phyloP scores from a whole-genome alignment of 1,140 invertebrate species.

The Odontomachus brunneus region DNA sequence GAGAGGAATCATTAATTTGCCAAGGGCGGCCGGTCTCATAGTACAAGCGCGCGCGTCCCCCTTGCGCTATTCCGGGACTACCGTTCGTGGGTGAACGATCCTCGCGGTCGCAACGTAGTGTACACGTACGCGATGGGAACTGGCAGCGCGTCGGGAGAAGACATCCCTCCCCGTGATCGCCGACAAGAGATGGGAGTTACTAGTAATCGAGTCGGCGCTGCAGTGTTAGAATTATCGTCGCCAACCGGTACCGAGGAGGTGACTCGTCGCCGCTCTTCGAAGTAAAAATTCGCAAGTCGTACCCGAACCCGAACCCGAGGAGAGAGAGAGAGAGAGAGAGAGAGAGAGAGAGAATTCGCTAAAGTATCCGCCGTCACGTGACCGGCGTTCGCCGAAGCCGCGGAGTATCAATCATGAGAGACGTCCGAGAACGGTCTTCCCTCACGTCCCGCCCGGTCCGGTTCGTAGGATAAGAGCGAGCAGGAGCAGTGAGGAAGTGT shows the following conservation, averaged over 20 bases:
- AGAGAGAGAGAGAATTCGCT: not conserved
- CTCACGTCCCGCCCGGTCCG: not conserved
- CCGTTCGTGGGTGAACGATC: constrained; percentile 32
- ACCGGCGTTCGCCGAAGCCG: constrained; percentile 10
- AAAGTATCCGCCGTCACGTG: constrained; percentile 15
- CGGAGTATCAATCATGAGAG: constrained; percentile 40
- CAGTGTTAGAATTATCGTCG: not conserved
- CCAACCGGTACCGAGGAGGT: no score
- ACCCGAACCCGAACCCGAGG: not conserved
- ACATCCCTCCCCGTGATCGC: not conserved
- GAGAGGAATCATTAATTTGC: constrained; percentile 75
- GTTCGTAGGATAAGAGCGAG: constrained; percentile 21
- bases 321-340: not conserved
- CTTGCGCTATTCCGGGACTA: constrained; percentile 63
- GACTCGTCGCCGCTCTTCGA: not conserved
- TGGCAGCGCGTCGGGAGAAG: not conserved
- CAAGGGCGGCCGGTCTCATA: constrained; percentile 34
- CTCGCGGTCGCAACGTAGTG: not conserved
- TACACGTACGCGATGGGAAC: not conserved
- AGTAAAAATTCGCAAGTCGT: no score
- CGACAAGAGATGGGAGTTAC: constrained; percentile 43
- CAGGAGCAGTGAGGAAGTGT: constrained; percentile 18
- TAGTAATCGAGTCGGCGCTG: constrained; percentile 1
- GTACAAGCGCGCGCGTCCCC: constrained; percentile 19
- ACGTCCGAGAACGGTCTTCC: constrained; percentile 5